A percentile compares a stretch with the other conserved stretches of the same genome.
phyloP scores from a whole-genome alignment of 2,113 vertebrate species.

The Pygoscelis adeliae region DNA sequence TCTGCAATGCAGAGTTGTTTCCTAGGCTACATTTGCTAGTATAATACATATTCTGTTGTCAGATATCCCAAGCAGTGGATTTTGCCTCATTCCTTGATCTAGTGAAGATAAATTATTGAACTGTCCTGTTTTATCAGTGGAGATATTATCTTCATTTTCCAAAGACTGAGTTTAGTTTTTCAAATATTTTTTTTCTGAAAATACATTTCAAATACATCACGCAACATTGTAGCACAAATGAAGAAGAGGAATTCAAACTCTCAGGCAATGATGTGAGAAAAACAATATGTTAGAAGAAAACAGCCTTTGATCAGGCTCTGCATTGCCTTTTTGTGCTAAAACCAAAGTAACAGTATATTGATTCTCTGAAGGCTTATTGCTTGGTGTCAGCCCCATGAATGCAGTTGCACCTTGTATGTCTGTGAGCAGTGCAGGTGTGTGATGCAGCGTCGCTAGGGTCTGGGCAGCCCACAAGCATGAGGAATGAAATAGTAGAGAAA shows the following conservation, averaged over 20 bases:
- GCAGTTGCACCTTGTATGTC: neutral
- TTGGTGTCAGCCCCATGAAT: neutral
- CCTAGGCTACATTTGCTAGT: constrained; percentile 43
- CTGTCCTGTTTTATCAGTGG: neutral
- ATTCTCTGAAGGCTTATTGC: neutral
- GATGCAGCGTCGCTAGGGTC: neutral
- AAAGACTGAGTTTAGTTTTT: neutral
- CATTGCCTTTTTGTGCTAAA: neutral
- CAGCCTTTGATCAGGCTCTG: neutral
- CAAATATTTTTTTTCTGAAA: neutral
- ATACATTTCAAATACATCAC: neutral
- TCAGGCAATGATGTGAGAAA: neutral
- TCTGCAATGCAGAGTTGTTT: constrained; percentile 57
- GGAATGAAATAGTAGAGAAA: neutral
- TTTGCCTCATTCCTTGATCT: neutral
- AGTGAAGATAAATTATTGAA: neutral
- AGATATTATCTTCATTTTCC: neutral
- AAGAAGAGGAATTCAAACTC: neutral
- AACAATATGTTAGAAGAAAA: neutral
- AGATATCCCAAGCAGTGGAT: neutral
- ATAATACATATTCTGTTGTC: neutral
- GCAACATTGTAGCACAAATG: neutral
- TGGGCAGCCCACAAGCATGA: rapidly evolving
- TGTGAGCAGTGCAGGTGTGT: neutral
- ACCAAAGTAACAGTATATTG: rapidly evolving